These are phyloP conservation scores for Eulemur coronatus DNA, from an alignment of 2,797 vertebrate genomes.

Conservation along the genomic window DNA sequence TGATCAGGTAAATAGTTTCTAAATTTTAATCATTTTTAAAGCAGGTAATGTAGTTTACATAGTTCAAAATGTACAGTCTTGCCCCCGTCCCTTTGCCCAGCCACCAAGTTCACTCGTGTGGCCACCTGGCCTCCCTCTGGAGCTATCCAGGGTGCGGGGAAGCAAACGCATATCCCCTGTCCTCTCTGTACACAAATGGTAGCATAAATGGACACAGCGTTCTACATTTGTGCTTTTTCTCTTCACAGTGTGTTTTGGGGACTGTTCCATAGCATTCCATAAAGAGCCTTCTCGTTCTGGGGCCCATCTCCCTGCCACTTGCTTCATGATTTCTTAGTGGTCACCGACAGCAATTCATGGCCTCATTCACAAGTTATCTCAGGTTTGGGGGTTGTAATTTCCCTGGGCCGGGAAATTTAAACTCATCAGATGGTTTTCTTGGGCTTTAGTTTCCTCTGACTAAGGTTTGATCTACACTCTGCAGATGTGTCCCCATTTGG, in stretches of 20 bases:
- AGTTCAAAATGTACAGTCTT: neutral
- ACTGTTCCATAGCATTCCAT: neutral
- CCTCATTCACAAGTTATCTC: neutral
- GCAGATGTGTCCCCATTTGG: neutral
- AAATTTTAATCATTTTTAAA: neutral
- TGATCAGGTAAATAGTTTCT: neutral
- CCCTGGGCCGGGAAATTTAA: neutral
- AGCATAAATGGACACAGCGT: rapidly evolving
- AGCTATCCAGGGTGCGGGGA: too few species aligned
- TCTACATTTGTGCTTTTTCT: neutral
- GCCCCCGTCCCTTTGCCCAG: neutral
- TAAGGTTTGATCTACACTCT: neutral
- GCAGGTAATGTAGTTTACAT: neutral
- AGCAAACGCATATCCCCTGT: neutral
- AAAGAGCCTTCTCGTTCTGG: neutral
- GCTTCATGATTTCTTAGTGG: neutral
- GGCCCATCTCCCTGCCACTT: too few species aligned
- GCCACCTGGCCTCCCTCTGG: neutral
- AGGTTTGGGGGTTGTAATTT: neutral
- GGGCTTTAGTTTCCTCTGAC: neutral
- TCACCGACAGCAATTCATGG: neutral
- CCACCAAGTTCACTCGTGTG: rapidly evolving
- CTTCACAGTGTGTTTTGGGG: neutral
- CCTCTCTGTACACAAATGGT: neutral
- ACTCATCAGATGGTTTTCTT: neutral